Conservation (phyloP, 1,140 invertebrate genomes). For the Diachasma alloeum region DNA sequence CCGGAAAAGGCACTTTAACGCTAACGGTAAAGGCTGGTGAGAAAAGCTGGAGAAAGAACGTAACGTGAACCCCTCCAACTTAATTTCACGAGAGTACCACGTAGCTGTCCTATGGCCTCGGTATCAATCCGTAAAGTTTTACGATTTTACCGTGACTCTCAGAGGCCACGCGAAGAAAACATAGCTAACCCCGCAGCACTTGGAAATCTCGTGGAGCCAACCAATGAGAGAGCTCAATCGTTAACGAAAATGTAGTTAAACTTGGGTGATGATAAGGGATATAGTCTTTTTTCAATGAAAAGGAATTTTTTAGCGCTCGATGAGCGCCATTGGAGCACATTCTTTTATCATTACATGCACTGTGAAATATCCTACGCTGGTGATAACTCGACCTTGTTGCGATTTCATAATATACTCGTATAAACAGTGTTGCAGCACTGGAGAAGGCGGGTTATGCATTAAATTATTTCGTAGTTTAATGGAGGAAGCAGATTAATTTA, state of each 20-base stretch:
- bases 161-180: not conserved
- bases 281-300: no score
- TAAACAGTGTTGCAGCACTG: not conserved
- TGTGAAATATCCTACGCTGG: not conserved
- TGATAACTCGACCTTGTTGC: not conserved
- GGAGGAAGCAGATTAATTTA: constrained; percentile 17
- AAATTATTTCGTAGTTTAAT: constrained; percentile 18
- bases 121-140: constrained; percentile 15
- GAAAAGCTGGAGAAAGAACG: not conserved
- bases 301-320: no score
- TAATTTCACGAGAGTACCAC: constrained; percentile 6
- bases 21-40: not conserved
- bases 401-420: not conserved
- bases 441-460: not conserved
- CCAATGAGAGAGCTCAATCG: not conserved
- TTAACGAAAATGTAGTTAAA: not conserved
- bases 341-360: no score
- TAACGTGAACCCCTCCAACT: not conserved
- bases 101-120: not conserved
- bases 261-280: not conserved
- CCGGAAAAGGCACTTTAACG: constrained; percentile 10
- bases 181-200: not conserved
- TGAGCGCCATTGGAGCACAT: no score
- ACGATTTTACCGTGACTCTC: not conserved
- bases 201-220: not conserved